phyloP scores from a whole-genome alignment of 2,113 vertebrate species.

The Psettodes erumei region DNA sequence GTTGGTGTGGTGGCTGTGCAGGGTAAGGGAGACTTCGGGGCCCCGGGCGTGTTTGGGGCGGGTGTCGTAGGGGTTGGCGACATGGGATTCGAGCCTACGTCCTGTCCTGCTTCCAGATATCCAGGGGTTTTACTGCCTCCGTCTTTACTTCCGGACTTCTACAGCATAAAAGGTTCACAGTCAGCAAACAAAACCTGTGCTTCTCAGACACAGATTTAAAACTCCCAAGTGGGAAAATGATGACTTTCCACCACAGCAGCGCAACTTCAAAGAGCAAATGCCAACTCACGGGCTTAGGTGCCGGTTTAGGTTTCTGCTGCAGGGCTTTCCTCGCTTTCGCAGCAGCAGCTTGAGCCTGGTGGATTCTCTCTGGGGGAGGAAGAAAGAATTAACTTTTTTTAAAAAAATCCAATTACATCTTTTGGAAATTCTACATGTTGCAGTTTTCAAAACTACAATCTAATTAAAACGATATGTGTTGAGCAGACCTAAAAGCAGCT shows the following conservation, averaged over 20 bases:
- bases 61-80: slow-evolving; percentile 87
- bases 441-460: neutral
- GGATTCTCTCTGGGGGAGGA: slow-evolving; percentile 89
- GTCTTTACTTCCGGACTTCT: slow-evolving; percentile 94
- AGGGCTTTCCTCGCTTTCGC: slow-evolving; percentile 97
- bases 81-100: slow-evolving; percentile 76
- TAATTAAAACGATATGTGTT: neutral
- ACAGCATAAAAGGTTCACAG: slow-evolving; percentile 42
- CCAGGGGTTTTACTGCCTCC: slow-evolving; percentile 83
- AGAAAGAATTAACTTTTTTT: neutral
- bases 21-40: slow-evolving; percentile 90
- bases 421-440: neutral
- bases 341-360: slow-evolving; percentile 97
- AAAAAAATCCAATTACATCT: neutral
- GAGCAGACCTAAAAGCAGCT: neutral
- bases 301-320: slow-evolving; percentile 96
- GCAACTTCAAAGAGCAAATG: neutral
- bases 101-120: slow-evolving; percentile 84
- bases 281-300: slow-evolving; percentile 89
- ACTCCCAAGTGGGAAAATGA: neutral
- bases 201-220: neutral
- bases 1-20: slow-evolving; percentile 78
- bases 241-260: neutral
- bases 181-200: neutral
- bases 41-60: slow-evolving; percentile 78